Evolutionary conservation across 2,113 vertebrate genomes (phyloP).

Genomic region (Cricetomys ansorgei): DNA sequence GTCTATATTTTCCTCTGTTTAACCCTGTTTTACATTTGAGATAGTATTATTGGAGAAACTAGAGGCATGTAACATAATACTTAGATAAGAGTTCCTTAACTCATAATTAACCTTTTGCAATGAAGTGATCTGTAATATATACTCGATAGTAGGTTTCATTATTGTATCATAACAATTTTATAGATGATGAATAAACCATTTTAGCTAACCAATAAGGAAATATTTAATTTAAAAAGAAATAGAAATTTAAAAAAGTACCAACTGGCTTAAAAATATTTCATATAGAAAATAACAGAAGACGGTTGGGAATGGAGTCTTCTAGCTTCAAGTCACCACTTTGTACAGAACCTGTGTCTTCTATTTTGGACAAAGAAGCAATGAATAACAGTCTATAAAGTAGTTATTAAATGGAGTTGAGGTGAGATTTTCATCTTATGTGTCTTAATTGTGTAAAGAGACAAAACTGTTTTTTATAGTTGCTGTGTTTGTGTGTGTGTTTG

Average conservation of each 20-base stretch:
- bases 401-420: neutral
- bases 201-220: neutral
- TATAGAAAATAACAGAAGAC: neutral
- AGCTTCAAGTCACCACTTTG: neutral
- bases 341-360: neutral
- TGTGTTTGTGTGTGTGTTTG: neutral
- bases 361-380: neutral
- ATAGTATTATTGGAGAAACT: neutral
- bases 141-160: neutral
- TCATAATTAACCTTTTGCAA: neutral
- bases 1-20: neutral
- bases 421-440: neutral
- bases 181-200: neutral
- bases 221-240: neutral
- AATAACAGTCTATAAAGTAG: neutral
- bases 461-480: neutral
- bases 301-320: neutral
- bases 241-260: neutral
- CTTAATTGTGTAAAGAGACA: neutral
- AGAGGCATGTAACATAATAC: neutral
- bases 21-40: neutral
- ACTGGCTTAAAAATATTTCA: neutral
- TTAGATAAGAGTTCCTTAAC: neutral
- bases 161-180: neutral
- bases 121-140: neutral